Evolutionary conservation across 2,113 vertebrate species (phyloP).

Genomic region (Gymnocephalus cernua): DNA sequence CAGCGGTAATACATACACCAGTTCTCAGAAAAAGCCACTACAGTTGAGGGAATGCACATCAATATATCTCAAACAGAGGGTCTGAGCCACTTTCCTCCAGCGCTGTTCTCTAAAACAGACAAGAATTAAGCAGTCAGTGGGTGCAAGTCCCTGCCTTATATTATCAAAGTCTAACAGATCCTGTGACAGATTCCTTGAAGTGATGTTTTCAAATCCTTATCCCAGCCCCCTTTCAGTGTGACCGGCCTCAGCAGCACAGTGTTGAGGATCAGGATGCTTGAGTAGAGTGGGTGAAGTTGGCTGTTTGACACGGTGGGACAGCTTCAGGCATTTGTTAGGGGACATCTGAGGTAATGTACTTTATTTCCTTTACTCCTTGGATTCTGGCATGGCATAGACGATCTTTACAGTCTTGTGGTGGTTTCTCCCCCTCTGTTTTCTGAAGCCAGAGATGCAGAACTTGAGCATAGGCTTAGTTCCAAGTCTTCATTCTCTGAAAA

Average conservation of each 20-base stretch:
- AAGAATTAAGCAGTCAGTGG: slow-evolving; percentile 12
- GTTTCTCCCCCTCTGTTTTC: not conserved
- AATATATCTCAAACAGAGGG: not conserved
- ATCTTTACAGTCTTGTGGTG: not conserved
- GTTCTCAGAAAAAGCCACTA: not conserved
- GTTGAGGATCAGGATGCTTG: not conserved
- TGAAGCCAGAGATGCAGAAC: not conserved
- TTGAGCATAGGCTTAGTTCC: not conserved
- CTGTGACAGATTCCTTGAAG: slow-evolving; percentile 22
- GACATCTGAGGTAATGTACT: slow-evolving; percentile 10
- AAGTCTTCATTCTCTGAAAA: not conserved
- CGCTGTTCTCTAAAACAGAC: not conserved
- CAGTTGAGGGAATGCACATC: not conserved
- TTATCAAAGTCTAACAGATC: slow-evolving; percentile 6
- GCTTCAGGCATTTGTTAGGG: slow-evolving; percentile 1
- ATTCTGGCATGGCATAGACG: not conserved
- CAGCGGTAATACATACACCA: not conserved
- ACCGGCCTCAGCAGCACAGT: not conserved
- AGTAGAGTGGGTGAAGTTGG: not conserved
- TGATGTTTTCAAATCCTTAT: slow-evolving; percentile 12
- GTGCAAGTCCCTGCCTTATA: not conserved
- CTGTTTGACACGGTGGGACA: not conserved
- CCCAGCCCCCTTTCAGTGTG: not conserved
- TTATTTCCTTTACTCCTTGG: slow-evolving; percentile 3
- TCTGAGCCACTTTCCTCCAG: slow-evolving; percentile 1